Evolutionary conservation across 2,888 invertebrate species (phyloP).

Genomic region (Rhynchonema sp.): DNA sequence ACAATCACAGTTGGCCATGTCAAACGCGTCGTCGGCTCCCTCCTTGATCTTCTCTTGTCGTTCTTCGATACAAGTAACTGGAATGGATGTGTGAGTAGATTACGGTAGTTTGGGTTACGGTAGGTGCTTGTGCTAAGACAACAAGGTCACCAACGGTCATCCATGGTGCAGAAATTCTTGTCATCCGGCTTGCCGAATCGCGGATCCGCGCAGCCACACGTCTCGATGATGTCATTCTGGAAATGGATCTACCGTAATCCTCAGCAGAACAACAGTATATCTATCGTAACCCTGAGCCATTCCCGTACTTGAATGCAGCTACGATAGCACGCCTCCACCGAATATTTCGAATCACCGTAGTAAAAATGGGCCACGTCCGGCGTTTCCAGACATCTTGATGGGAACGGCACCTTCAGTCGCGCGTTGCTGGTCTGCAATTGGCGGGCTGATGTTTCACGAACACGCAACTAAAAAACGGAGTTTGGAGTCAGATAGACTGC

Average conservation of each 20-base stretch:
- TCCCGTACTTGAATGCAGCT: slow-evolving; percentile 18
- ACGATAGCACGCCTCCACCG: slow-evolving; percentile 21
- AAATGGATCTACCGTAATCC: no score
- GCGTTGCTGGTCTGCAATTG: no score
- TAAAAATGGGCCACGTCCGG: neutral
- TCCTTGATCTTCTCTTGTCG: neutral
- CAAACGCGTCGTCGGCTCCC: neutral
- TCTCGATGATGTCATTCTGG: slow-evolving; percentile 12
- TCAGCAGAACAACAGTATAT: no score
- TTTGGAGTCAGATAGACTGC: no score
- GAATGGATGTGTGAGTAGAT: no score
- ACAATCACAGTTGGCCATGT: slow-evolving; percentile 3
- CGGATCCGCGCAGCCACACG: slow-evolving; percentile 16
- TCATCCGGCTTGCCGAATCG: neutral
- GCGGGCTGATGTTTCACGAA: no score
- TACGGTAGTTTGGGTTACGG: no score
- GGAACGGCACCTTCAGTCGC: no score
- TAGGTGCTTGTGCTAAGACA: neutral
- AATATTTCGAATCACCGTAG: neutral
- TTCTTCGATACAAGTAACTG: neutral
- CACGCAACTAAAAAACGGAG: no score
- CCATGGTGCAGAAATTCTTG: neutral
- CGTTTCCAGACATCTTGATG: no score
- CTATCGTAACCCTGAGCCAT: no score
- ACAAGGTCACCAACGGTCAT: neutral